Base-by-base conservation (phyloP, 2,113 vertebrate genomes). In the Caracal caracal region DNA sequence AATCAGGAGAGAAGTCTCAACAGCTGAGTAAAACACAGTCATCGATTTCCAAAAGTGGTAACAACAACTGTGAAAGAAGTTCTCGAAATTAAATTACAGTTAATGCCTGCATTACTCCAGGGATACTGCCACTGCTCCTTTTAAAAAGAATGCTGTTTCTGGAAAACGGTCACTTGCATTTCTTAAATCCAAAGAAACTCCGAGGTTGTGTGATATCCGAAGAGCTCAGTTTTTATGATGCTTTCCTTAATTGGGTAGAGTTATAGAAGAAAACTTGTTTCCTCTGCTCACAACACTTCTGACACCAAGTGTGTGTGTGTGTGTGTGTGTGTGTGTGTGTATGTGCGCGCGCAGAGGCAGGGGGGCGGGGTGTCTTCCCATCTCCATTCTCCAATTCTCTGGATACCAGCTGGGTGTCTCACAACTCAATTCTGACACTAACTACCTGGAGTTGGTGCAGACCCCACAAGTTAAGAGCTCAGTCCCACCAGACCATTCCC, bases 11-110 rank as follows among this genome's bases (percentile, higher is more conserved):
- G 43, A 76, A 97, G 83, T 95, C 68, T 63, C 40, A 97, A 95
- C 84, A 26, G 89, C 97, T 10, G 24, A 94, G 65, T 79, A 82
- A 97, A 97, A 93, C 87, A 83, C 35, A 73, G 63, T 33, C 43
- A 93, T 84, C 2, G 26, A n/a, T 95, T 94, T 93, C n/a, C 87
- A 95, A 96, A 97, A 81, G 28, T 94, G 95, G 73, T 70, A 97
- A 97, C 37, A 94, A n/a, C 91, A 98, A 88, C 97, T 82, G 89
- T 96, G 97, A 97, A 97, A 85, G 88, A 95, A 93, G 68, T 85
- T 10, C 30, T 65, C 33, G 53, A 93, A 88, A 96, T 95, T 7
- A 96, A 98, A 93, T 93, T 17, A 76, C 66, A 26, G 82, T 49
- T 97, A 49, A 33, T 96, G n/a, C 40, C 61, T 37, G 40, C n/a